Evolutionary conservation across 2,888 invertebrate species (phyloP).

Genomic region (Xestoiulus laeticollis): DNA sequence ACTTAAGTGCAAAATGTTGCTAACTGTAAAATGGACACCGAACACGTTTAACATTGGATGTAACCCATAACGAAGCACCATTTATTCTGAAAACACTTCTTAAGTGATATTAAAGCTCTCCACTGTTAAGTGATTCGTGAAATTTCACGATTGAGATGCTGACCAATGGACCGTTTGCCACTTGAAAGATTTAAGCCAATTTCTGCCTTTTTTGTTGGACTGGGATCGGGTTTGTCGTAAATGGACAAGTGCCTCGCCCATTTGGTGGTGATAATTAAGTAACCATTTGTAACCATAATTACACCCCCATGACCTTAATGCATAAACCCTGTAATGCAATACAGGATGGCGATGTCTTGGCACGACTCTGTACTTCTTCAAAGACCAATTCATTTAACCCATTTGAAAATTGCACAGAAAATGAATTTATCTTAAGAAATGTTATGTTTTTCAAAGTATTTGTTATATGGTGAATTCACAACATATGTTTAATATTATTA

Average conservation of each 20-base stretch:
- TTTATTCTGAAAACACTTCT: conserved; percentile 28
- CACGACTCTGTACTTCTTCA: too few species aligned
- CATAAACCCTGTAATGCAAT: too few species aligned
- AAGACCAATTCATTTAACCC: too few species aligned
- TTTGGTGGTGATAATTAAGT: not conserved
- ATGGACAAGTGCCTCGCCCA: not conserved
- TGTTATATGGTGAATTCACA: too few species aligned
- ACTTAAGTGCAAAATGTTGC: conserved; percentile 27
- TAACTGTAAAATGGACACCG: conserved; percentile 37
- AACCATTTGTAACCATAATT: conserved; percentile 11
- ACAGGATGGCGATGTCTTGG: too few species aligned
- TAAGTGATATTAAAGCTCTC: conserved; percentile 25
- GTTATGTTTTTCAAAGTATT: too few species aligned
- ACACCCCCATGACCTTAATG: not conserved
- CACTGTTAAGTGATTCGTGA: conserved; percentile 7
- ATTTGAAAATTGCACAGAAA: too few species aligned
- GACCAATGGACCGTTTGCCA: not conserved
- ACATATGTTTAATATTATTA: too few species aligned
- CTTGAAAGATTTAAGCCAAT: conserved; percentile 1
- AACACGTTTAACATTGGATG: not conserved
- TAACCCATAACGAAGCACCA: not conserved
- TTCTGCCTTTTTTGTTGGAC: not conserved
- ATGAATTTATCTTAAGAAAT: too few species aligned
- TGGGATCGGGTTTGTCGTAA: not conserved
- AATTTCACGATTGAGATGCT: conserved; percentile 13